Conservation (phyloP, 2,888 invertebrate genomes). For the Pandemis corylana region DNA sequence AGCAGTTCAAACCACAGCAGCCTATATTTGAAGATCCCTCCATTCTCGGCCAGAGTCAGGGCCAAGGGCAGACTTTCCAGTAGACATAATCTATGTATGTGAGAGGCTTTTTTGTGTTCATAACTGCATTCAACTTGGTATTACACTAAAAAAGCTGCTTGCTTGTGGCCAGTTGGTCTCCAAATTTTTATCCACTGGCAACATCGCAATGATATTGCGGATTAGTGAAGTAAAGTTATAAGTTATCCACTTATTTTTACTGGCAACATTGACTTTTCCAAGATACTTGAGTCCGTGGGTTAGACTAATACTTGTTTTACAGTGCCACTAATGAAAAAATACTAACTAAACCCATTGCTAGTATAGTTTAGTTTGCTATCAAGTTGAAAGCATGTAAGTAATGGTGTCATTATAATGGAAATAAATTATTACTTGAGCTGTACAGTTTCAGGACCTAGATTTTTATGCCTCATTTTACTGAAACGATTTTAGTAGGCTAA, state of each 20-base stretch:
- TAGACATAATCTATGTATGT: constrained; percentile 50
- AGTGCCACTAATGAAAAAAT: no score
- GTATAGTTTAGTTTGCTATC: neutral
- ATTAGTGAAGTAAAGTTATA: no score
- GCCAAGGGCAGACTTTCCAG: constrained; percentile 67
- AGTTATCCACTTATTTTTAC: no score
- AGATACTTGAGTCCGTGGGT: no score
- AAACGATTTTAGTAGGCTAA: neutral
- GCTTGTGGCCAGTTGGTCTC: neutral
- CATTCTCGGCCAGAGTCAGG: constrained; percentile 85
- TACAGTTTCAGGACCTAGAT: constrained; percentile 19
- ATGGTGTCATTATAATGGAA: neutral
- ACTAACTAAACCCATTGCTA: neutral
- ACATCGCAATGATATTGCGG: neutral
- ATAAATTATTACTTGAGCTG: constrained; percentile 7
- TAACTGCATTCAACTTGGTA: neutral
- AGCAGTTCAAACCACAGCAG: constrained; percentile 94
- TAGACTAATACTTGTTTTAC: no score
- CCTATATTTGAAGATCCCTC: constrained; percentile 92
- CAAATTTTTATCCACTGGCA: neutral
- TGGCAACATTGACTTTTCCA: neutral
- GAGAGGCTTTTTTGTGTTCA: constrained; percentile 16
- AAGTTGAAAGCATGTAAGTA: neutral
- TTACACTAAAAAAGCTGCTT: neutral
- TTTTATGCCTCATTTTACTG: neutral